Percentiles rank a stretch among this genome's conserved stretches.
These are phyloP conservation scores for Bovichtus diacanthus DNA, from an alignment of 2,797 vertebrate species.

Conservation along the genomic window DNA sequence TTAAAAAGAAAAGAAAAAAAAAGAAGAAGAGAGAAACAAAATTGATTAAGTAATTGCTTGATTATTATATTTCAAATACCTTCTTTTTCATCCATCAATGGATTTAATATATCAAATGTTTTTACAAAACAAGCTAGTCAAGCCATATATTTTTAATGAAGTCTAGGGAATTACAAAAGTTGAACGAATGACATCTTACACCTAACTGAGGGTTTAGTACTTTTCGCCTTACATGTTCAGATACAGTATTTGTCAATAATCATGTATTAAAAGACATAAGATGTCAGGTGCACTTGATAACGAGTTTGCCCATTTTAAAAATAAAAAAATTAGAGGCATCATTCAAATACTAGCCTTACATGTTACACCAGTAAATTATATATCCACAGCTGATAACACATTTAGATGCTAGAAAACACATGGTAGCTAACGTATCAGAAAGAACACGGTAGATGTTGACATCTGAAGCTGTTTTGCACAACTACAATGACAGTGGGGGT, in stretches of 20 bases:
- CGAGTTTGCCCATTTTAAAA: neutral
- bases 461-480: neutral
- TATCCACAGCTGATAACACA: neutral
- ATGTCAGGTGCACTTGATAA: neutral
- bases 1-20: no score
- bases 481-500: neutral
- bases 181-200: neutral
- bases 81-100: neutral
- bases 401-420: neutral
- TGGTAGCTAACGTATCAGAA: neutral
- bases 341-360: neutral
- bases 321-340: neutral
- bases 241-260: neutral
- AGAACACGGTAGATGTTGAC: neutral
- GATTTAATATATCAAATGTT: neutral
- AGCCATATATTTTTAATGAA: neutral
- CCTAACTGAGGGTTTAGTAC: no score
- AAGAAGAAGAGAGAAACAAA: conserved; percentile 5
- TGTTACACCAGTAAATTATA: neutral
- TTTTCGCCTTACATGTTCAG: neutral
- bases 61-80: neutral
- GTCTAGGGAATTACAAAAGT: neutral
- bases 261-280: neutral
- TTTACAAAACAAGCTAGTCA: neutral
- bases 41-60: neutral